Conservation (phyloP, 2,797 vertebrate genomes). For the Smutsia gigantea region DNA sequence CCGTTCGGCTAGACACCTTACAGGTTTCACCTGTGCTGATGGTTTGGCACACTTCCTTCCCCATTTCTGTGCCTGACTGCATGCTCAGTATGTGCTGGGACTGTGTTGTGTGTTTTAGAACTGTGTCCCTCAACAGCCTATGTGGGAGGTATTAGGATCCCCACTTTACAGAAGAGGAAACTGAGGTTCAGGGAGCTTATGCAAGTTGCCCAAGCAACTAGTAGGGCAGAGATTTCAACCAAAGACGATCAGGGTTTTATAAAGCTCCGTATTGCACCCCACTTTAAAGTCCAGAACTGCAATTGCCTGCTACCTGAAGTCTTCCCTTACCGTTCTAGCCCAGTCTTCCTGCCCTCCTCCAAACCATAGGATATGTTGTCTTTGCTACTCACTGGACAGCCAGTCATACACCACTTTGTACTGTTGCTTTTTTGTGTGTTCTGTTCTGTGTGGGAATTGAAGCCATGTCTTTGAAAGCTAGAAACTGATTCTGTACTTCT, state of each 20-base stretch:
- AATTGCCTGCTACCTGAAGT: background rate
- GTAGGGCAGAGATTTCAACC: background rate
- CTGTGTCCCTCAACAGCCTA: background rate
- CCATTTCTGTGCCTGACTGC: background rate
- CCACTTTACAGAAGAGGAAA: background rate
- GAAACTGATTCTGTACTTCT: background rate
- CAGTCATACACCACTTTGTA: background rate
- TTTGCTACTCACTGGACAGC: background rate
- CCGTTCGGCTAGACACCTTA: background rate
- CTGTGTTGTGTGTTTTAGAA: background rate
- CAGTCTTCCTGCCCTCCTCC: background rate
- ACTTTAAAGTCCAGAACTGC: background rate
- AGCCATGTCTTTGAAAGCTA: background rate
- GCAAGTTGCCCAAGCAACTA: background rate
- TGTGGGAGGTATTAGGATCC: background rate
- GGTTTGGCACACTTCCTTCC: background rate
- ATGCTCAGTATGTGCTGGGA: too few species aligned
- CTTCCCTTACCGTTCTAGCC: background rate
- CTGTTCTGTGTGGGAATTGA: background rate
- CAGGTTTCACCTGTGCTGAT: background rate
- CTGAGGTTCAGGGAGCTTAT: background rate
- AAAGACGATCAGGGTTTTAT: background rate
- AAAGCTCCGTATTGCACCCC: background rate
- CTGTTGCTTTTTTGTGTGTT: background rate
- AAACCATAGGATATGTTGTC: background rate